Evolutionary conservation across 2,113 vertebrate species (phyloP).

Genomic region (Pygoscelis antarcticus): DNA sequence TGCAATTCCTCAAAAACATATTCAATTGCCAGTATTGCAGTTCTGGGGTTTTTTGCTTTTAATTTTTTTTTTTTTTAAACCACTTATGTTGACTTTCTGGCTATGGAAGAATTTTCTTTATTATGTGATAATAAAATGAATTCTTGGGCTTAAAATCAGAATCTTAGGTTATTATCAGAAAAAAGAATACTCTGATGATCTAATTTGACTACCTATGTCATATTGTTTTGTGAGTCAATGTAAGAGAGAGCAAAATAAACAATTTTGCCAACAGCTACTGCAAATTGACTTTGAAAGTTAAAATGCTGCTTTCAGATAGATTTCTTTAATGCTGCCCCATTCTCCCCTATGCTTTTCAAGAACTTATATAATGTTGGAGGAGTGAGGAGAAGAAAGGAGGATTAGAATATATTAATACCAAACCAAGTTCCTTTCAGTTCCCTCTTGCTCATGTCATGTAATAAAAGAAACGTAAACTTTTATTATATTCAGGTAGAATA

Average conservation of each 20-base stretch:
- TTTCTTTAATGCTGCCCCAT: background rate
- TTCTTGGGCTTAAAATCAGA: background rate
- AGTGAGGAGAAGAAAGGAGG: background rate
- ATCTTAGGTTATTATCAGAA: background rate
- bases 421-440: background rate
- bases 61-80: background rate
- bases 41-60: background rate
- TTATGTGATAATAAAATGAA: background rate
- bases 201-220: background rate
- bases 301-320: background rate
- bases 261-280: background rate
- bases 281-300: background rate
- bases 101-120: background rate
- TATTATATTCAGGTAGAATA: background rate
- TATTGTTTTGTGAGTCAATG: background rate
- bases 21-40: background rate
- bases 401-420: background rate
- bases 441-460: background rate
- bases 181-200: background rate
- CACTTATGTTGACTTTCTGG: background rate
- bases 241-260: background rate
- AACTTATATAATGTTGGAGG: background rate
- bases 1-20: background rate
- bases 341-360: background rate
- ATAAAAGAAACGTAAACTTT: background rate